Evolutionary conservation across 2,113 vertebrate species (phyloP), one percentile per base, ranked within the genome.

Genomic region (Alosa alosa): DNA sequence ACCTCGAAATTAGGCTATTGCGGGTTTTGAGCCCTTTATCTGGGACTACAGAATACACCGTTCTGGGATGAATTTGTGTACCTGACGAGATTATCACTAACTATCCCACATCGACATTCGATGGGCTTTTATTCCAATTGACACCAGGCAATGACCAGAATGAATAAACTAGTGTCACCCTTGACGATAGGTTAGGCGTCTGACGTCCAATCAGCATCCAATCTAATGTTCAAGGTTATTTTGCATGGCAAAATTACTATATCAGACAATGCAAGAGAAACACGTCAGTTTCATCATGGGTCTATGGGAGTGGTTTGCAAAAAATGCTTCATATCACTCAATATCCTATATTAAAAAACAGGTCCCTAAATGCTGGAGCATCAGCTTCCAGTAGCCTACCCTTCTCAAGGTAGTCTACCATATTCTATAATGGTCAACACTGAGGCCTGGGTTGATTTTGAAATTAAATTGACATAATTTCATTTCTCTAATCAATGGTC

Each of bases 21-120:
- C 25, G 31, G 9, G 64, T 18, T 78, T 39, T 60, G 4, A 78
- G 72, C 11, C 72, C 31, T 17, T 78, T 78, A 78, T 78, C 11
- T 36, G 1, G 31, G 11, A 15, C 25, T 3, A 10, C 10, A 36
- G 68, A 1, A 15, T 1, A 75, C 68, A 36, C 11, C 39, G 25
- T 3, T 9, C 31, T 17, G 13, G 39, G 31, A 15, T 17, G 31
- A 39, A 39, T 78, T 31, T 78, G 72, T 78, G 13, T 72, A 50
- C 41, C 89, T 91, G 92, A 91, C 91, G 90, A 92, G 90, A 92
- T 92, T 90, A 88, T 13, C 72, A 39, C 72, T 78, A 17, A 78
- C 36, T 41, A 39, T 78, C 72, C 72, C 72, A 78, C 10, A 78
- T 39, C 72, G 36, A 36, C 72, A 78, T 78, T 78, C 72, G 72